phyloP scores from a whole-genome alignment of 2,113 vertebrate genomes.

The Rhegmatorhina hoffmannsi region DNA sequence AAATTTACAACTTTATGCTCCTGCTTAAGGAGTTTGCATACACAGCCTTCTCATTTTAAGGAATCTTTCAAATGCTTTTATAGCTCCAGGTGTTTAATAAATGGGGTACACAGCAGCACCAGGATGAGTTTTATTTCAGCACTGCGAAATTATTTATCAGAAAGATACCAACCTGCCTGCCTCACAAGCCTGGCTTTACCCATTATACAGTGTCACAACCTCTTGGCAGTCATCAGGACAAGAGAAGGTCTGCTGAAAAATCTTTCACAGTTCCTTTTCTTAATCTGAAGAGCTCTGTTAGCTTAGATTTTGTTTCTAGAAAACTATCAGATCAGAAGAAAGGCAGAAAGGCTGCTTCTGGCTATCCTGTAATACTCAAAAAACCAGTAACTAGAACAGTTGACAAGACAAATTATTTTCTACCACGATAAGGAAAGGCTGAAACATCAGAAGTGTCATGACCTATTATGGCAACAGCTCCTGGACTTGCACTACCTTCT shows the following conservation, averaged over 20 bases:
- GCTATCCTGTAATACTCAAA: neutral
- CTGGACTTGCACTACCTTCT: neutral
- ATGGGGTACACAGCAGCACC: neutral
- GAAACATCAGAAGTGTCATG: conserved; percentile 16
- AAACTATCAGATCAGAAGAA: neutral
- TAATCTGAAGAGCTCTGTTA: neutral
- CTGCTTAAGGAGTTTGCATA: neutral
- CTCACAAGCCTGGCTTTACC: neutral
- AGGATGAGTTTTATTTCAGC: neutral
- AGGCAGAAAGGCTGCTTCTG: neutral
- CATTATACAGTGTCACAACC: neutral
- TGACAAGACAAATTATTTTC: conserved; percentile 38
- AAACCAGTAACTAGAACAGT: neutral
- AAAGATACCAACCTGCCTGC: neutral
- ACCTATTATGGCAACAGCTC: neutral
- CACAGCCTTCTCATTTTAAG: neutral
- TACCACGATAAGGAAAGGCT: neutral
- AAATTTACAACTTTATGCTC: neutral
- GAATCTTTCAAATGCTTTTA: neutral
- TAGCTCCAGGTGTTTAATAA: neutral
- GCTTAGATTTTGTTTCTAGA: neutral
- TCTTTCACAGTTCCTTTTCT: neutral
- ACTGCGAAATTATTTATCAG: neutral
- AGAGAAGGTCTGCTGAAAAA: neutral
- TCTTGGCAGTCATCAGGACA: neutral